Percentiles rank a stretch among this genome's conserved stretches.
Evolutionary conservation across 1,140 invertebrate genomes (phyloP).

Genomic region (Drosophila arizonae): DNA sequence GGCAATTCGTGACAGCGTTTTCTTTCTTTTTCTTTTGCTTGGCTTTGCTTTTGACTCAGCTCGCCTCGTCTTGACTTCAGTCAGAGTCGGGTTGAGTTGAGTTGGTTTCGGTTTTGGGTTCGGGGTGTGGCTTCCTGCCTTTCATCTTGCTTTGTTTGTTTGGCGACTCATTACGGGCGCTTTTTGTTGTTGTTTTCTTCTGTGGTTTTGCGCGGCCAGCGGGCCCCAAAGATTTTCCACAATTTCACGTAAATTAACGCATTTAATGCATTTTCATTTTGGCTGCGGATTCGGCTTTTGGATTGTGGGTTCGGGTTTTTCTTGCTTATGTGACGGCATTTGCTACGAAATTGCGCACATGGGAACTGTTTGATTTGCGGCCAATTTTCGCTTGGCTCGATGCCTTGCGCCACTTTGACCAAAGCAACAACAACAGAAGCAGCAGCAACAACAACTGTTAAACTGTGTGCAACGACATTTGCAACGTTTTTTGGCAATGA

Average conservation of each 20-base stretch:
- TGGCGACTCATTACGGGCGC: constrained; percentile 36
- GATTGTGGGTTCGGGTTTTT: constrained; percentile 48
- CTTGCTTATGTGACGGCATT: constrained; percentile 66
- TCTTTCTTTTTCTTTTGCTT: constrained; percentile 3
- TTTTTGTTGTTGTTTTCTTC: constrained; percentile 26
- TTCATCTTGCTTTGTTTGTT: constrained; percentile 29
- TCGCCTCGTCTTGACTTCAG: background rate
- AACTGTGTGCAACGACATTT: constrained; percentile 60
- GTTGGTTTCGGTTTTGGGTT: constrained; percentile 1
- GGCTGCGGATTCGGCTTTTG: constrained; percentile 29
- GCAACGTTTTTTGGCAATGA: constrained; percentile 77
- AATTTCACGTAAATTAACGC: constrained; percentile 60
- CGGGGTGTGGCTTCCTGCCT: constrained; percentile 71
- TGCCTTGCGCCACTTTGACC: constrained; percentile 55
- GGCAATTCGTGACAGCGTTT: constrained; percentile 15
- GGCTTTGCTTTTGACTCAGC: constrained; percentile 27
- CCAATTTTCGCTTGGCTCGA: constrained; percentile 63
- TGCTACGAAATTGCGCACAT: constrained; percentile 72
- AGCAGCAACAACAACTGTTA: constrained; percentile 48
- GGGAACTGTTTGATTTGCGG: constrained; percentile 80
- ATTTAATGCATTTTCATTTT: constrained; percentile 50
- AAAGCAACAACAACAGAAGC: constrained; percentile 30
- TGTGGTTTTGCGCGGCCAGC: constrained; percentile 1
- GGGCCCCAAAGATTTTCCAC: constrained; percentile 29
- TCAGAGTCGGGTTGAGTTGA: constrained; percentile 1